Evolutionary conservation across 2,113 vertebrate genomes (phyloP).

Genomic region (Cepphus grylle): DNA sequence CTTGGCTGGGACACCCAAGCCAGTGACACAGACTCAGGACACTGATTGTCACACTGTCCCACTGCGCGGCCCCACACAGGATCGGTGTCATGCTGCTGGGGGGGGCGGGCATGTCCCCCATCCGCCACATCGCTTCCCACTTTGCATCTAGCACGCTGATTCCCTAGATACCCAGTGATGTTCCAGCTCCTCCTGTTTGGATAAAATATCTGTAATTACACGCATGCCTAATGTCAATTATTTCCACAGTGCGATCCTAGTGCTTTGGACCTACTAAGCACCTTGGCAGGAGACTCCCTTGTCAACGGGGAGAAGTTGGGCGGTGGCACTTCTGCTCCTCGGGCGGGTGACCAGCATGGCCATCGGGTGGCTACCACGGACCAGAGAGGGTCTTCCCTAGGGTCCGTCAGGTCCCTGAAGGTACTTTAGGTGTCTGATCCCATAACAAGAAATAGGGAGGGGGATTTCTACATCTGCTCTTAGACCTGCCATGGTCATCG

Average conservation of each 20-base stretch:
- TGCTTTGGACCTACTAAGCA: not conserved
- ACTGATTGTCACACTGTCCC: not conserved
- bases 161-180: conserved; percentile 18
- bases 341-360: not conserved
- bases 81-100: fast-evolving
- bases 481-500: not conserved
- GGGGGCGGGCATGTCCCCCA: not conserved
- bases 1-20: not conserved
- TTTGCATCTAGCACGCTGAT: not conserved
- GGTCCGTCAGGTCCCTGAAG: fast-evolving
- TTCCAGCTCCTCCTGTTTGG: conserved; percentile 52
- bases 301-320: not conserved
- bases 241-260: not conserved
- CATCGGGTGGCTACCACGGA: not conserved
- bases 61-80: not conserved
- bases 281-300: not conserved
- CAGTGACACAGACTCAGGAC: not conserved
- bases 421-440: not conserved
- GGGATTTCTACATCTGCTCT: not conserved
- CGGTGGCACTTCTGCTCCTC: not conserved
- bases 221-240: conserved; percentile 58
- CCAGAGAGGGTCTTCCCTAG: not conserved
- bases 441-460: not conserved
- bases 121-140: not conserved
- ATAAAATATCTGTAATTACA: conserved; percentile 57